Percentiles rank a stretch among this genome's conserved stretches.
Conservation (phyloP, 2,113 vertebrate species). For the Agapornis roseicollis region DNA sequence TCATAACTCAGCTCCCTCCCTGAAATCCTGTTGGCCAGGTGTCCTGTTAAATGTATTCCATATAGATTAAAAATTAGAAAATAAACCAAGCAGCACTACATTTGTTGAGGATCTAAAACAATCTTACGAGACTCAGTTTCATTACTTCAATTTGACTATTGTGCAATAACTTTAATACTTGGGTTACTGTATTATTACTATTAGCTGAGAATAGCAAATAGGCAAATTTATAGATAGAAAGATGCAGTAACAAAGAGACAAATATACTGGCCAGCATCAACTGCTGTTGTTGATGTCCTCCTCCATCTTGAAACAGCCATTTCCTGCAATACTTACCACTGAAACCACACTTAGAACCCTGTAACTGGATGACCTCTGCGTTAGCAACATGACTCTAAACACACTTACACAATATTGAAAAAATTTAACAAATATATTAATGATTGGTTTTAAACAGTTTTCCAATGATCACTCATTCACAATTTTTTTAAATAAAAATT, state of each 20-base stretch:
- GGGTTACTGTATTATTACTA: not conserved
- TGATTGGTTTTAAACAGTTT: not conserved
- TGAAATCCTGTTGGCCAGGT: not conserved
- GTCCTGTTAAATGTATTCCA: not conserved
- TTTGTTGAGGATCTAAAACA: not conserved
- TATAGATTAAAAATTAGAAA: not conserved
- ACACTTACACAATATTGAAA: not conserved
- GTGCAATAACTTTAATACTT: not conserved
- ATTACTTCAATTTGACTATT: not conserved
- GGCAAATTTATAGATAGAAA: not conserved
- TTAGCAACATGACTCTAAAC: not conserved
- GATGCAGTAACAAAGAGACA: not conserved
- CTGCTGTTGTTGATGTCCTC: not conserved
- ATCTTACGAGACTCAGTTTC: not conserved
- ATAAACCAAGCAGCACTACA: not conserved
- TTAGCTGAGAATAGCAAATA: not conserved
- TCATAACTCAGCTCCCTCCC: not conserved
- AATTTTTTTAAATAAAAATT: slow-evolving; percentile 86
- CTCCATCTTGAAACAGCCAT: not conserved
- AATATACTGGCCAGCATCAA: not conserved
- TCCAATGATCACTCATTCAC: not conserved
- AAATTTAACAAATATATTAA: not conserved
- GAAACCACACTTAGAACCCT: not conserved
- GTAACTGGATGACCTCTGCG: not conserved
- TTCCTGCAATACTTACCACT: not conserved